phyloP scores from a whole-genome alignment of 2,113 vertebrate genomes.

The Bombycilla garrulus region DNA sequence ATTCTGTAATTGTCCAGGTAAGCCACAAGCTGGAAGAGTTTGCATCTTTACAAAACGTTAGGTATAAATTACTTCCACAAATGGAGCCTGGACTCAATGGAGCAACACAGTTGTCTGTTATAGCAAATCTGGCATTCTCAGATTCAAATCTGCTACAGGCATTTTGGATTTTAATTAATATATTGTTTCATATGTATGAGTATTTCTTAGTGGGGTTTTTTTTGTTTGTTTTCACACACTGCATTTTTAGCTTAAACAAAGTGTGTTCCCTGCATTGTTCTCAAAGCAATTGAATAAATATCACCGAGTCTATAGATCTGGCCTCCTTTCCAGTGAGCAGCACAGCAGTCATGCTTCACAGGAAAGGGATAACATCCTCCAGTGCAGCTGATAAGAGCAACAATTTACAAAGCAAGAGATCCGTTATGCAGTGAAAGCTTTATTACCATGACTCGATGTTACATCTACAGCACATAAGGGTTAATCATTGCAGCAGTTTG shows the following conservation, averaged over 20 bases:
- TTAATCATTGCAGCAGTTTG: constrained; percentile 74
- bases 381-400: constrained; percentile 64
- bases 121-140: constrained; percentile 7
- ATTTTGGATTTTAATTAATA: constrained; percentile 54
- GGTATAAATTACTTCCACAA: neutral
- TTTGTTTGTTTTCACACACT: neutral
- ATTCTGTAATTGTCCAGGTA: neutral
- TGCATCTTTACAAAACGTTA: neutral
- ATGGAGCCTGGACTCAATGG: neutral
- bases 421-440: constrained; percentile 66
- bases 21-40: neutral
- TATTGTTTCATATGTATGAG: constrained; percentile 48
- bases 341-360: constrained; percentile 54
- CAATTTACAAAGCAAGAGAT: constrained; percentile 65
- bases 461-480: constrained; percentile 68
- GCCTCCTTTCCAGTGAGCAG: constrained; percentile 2
- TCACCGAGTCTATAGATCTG: constrained; percentile 2
- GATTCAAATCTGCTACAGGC: constrained; percentile 29
- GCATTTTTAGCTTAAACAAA: constrained; percentile 15
- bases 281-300: constrained; percentile 41
- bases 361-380: constrained; percentile 46
- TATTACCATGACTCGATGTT: constrained; percentile 65
- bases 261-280: neutral
- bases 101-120: neutral
- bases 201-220: neutral